A percentile compares a stretch with the other conserved stretches of the same genome.
Evolutionary conservation across 2,113 vertebrate species (phyloP).

Genomic region (Tragelaphus buxtoni): DNA sequence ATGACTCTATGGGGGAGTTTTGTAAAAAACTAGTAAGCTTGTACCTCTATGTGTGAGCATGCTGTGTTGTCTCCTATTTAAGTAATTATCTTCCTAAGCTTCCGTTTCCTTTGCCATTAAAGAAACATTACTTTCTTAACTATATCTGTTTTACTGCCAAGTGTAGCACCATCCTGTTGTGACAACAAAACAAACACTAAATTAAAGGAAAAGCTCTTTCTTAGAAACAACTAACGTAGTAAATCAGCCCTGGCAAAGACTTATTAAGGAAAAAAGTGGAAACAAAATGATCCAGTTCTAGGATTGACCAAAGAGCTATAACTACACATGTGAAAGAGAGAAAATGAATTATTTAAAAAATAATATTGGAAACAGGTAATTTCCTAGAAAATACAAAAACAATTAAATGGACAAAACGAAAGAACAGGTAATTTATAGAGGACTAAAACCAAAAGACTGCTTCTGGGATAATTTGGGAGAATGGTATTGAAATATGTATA

Average conservation of each 20-base stretch:
- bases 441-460: not conserved
- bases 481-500: no score
- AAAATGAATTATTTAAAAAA: not conserved
- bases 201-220: constrained; percentile 15
- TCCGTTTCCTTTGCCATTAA: constrained; percentile 30
- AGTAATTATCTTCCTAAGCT: constrained; percentile 46
- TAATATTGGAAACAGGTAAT: not conserved
- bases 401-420: not conserved
- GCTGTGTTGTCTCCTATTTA: constrained; percentile 37
- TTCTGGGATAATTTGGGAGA: no score
- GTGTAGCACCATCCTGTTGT: not conserved
- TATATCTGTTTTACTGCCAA: constrained; percentile 35
- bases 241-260: not conserved
- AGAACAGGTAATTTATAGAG: not conserved
- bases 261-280: not conserved
- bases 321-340: not conserved
- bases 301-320: not conserved
- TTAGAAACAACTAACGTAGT: not conserved
- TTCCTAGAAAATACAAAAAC: not conserved
- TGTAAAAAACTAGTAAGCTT: not conserved
- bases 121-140: constrained; percentile 50
- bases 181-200: constrained; percentile 28
- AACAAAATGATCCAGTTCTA: not conserved
- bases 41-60: not conserved
- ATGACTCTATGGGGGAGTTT: not conserved